Percentiles rank a stretch among this genome's conserved stretches.
phyloP scores from a whole-genome alignment of 2,797 vertebrate genomes.

The Limnodromus scolopaceus region DNA sequence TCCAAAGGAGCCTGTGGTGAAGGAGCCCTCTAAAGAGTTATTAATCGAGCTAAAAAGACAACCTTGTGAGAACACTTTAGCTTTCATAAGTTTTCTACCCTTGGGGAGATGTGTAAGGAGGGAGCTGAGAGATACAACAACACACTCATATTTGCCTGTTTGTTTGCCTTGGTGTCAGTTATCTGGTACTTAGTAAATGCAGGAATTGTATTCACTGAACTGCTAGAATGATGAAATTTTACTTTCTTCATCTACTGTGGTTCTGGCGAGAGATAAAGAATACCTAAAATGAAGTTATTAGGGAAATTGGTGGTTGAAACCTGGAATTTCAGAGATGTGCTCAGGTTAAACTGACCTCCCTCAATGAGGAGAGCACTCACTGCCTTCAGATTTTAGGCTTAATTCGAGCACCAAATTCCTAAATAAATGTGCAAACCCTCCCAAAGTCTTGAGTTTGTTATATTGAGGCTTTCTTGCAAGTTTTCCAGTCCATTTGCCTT shows the following conservation, averaged over 20 bases:
- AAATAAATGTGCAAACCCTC: neutral
- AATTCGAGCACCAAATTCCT: neutral
- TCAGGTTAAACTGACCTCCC: neutral
- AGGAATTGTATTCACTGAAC: conserved; percentile 11
- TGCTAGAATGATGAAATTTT: conserved; percentile 40
- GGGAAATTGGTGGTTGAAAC: neutral
- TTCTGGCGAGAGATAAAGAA: conserved; percentile 40
- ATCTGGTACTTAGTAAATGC: conserved; percentile 54
- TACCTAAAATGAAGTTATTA: neutral
- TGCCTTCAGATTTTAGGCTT: neutral
- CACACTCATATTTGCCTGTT: conserved; percentile 20
- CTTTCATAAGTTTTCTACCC: conserved; percentile 40
- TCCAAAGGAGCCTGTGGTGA: conserved; percentile 17
- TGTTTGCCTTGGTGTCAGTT: conserved; percentile 51
- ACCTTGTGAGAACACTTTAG: conserved; percentile 52
- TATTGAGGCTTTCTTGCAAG: neutral
- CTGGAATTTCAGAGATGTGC: neutral
- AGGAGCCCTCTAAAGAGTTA: conserved; percentile 30
- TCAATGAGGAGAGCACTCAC: neutral
- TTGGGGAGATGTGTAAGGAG: neutral
- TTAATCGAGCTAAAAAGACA: conserved; percentile 45
- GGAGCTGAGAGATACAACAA: conserved; percentile 18
- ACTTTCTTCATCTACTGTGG: conserved; percentile 40
- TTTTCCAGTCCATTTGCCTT: neutral
- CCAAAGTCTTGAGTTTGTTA: neutral